Base-by-base conservation (phyloP, 1,140 invertebrate genomes). In the Bombus confusus region DNA sequence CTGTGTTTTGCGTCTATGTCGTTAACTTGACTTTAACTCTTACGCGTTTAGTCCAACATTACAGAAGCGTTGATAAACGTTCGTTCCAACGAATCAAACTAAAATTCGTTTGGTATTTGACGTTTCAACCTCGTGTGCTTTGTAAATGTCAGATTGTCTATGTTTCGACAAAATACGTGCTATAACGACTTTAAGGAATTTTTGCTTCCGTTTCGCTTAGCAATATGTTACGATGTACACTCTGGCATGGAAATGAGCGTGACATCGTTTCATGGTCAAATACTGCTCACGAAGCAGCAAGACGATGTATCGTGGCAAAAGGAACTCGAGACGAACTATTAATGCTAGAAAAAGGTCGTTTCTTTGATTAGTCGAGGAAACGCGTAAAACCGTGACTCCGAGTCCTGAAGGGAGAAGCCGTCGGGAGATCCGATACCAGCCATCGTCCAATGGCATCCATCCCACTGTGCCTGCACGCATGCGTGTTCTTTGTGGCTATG, bases 401-500 rank as follows among this genome's bases (percentile, higher is more conserved):
- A 41, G 68, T 75, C 59, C 80, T 57, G 57, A 25, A 74, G 57
- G 57, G 41, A 59, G 52, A 41, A 28, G 22, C 41, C 59, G 39
- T 64, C 41, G 41, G 18, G 59, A 75, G 72, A 83, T 15, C 10
- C 31, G 31, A 64, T 75, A 39, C 39, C 39, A 75, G 34, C 72
- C 37, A 41, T 52, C 72, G 31, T 34, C 43, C 72, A 72, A 47
- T 75, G 69, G 59, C n/a, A 75, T 62, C 31, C 59, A 75, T 62
- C 31, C 59, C 15, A 37, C n/a, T 28, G 41, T 66, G 80, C 41
- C n/a, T 83, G 28, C 13, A n/a, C 81, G 74, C 81, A 52, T 77
- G 59, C 74, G 73, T 69, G 34, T 66, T 47, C 72, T 22, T 34
- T 8, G 39, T 12, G 25, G 1, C 73, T 10, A 41, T 52, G 34